Base-by-base conservation (phyloP, 1,140 invertebrate species). In the Rhizoglyphus robini region DNA sequence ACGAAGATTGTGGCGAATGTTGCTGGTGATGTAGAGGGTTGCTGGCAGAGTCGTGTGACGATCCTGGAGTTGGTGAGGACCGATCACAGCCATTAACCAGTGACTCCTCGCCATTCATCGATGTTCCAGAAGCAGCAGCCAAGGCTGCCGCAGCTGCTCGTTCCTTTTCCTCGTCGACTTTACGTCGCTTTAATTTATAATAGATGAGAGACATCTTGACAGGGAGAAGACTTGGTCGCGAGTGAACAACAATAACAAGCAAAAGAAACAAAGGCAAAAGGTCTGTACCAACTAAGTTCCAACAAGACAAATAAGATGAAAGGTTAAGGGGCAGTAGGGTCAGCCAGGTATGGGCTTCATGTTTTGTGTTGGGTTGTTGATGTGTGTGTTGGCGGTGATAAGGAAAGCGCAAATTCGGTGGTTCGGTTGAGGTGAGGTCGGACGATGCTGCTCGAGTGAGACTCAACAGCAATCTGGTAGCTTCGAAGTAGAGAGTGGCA, bases 101-200 rank as follows among this genome's bases (percentile, higher is more conserved):
- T 20, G 23, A 30, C 11, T 11, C 11, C 11, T 57, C n/a, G n/a
- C n/a, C n/a, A n/a, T n/a, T n/a, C n/a, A n/a, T n/a, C 2, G 29
- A 25, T 46, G 27, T 18, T 15, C 1, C 25, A 34, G 59, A 25
- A 20, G 30, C 58, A 34, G 51, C 65, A 47, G 36, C 54, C 32
- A 32, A 38, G 54, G 59, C 65, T 30, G 46, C 65, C 60, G 60
- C 46, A 58, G 60, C 68, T 66, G 68, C 66, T 65, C 60, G 57
- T 65, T 65, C 89, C 83, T 78, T 88, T 90, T 82, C 41, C 25
- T 64, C 63, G 18, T 93, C 90, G 77, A 93, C 88, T 85, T 93
- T 93, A 81, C 89, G 86, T 81, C 90, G 85, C 84, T 95, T 95
- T 78, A 95, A 83, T 83, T 95, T 94, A 81, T 94, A 90, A 85